Conservation (phyloP, 2,797 vertebrate species). For the Hyperoplus lanceolatus region DNA sequence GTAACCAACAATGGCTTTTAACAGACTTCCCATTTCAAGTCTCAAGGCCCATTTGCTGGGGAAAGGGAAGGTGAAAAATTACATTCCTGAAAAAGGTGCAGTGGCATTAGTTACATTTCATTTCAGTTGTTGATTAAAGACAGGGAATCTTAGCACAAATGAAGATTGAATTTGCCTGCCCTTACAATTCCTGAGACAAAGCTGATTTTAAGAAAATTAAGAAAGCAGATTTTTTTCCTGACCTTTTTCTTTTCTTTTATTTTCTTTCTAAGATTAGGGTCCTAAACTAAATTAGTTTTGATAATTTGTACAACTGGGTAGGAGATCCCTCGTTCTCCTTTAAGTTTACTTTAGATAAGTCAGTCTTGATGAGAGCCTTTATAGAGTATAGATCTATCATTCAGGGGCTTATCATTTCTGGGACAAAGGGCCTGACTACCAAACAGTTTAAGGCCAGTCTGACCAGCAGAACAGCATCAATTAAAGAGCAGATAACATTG, state of each 20-base stretch:
- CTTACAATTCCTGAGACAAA: too few species aligned
- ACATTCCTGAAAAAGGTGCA: neutral
- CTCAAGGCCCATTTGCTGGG: neutral
- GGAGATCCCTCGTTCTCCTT: neutral
- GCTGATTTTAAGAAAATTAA: neutral
- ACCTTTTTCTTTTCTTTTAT: too few species aligned
- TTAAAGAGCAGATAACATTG: neutral
- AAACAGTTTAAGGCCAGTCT: constrained; percentile 14
- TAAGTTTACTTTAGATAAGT: neutral
- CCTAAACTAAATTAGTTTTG: neutral
- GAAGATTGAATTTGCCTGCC: neutral
- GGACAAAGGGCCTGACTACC: constrained; percentile 10
- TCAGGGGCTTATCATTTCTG: constrained; percentile 4
- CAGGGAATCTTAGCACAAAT: neutral
- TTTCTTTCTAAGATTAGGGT: too few species aligned
- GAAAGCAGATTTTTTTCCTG: too few species aligned
- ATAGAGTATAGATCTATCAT: neutral
- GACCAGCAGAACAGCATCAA: neutral
- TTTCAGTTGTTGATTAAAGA: neutral
- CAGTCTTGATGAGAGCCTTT: neutral
- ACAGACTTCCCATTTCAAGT: neutral
- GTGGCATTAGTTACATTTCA: neutral
- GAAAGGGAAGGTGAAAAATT: neutral
- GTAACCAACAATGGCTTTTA: neutral
- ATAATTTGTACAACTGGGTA: neutral